A percentile compares a stretch with the other conserved stretches of the same genome.
phyloP scores from a whole-genome alignment of 2,113 vertebrate genomes.

The Thalassoma bifasciatum region DNA sequence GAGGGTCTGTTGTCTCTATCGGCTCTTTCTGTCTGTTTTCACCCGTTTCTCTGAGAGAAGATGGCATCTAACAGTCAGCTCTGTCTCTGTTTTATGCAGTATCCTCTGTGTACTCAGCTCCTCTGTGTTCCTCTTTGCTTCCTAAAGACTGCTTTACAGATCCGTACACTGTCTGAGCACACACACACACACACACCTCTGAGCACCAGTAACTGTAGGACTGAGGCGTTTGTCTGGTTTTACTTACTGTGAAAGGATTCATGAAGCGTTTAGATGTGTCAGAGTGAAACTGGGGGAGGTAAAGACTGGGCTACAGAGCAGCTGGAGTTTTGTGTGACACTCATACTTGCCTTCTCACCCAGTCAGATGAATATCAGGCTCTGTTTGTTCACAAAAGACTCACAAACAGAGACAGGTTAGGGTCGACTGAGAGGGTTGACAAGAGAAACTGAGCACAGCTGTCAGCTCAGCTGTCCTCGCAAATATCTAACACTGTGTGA shows the following conservation, averaged over 20 bases:
- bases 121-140: slow-evolving; percentile 7
- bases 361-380: not conserved
- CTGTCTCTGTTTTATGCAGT: not conserved
- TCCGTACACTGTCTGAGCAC: not conserved
- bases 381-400: not conserved
- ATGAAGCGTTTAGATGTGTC: not conserved
- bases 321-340: not conserved
- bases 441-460: no score
- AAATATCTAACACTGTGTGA: no score
- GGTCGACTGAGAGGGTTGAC: no score
- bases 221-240: not conserved
- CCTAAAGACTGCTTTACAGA: not conserved
- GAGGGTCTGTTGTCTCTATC: not conserved
- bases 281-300: not conserved
- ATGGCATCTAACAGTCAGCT: not conserved
- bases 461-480: no score
- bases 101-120: slow-evolving; percentile 7
- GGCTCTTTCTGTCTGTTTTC: not conserved
- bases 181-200: not conserved
- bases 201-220: not conserved
- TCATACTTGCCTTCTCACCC: not conserved
- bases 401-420: not conserved
- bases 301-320: not conserved
- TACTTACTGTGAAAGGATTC: slow-evolving; percentile 37
- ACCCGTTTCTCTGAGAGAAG: not conserved